Conservation (phyloP, 2,113 vertebrate genomes). For the Syngnathoides biaculeatus region DNA sequence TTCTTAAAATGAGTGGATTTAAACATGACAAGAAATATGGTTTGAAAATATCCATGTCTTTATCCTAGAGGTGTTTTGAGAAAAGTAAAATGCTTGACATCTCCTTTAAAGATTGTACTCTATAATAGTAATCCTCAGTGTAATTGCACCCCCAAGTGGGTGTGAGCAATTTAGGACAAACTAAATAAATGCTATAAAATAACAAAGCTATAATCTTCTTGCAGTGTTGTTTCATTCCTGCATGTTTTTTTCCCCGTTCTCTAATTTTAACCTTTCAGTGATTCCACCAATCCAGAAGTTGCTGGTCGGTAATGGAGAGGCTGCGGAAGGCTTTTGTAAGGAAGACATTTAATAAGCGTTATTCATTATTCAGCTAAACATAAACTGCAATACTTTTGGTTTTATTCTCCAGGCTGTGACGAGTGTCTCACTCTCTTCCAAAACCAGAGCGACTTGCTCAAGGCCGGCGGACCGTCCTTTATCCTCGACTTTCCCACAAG, state of each 20-base stretch:
- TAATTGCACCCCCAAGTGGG: background rate
- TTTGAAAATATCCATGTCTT: too few relatives aligned
- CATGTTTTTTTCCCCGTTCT: background rate
- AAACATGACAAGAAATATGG: too few relatives aligned
- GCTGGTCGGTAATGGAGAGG: constrained; percentile 49
- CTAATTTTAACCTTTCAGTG: constrained; percentile 8
- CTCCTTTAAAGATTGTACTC: too few relatives aligned
- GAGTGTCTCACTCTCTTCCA: constrained; percentile 74
- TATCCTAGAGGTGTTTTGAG: too few relatives aligned
- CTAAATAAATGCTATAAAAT: background rate
- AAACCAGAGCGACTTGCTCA: constrained; percentile 62
- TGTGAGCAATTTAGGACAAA: background rate
- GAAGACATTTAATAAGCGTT: background rate
- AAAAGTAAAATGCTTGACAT: too few relatives aligned
- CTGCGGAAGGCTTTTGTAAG: constrained; percentile 55
- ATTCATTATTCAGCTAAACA: too few relatives aligned
- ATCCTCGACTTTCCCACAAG: constrained; percentile 68
- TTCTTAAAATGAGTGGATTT: too few relatives aligned
- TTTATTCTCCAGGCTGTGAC: constrained; percentile 71
- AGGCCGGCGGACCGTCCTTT: constrained; percentile 66
- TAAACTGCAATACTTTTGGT: background rate
- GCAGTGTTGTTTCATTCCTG: background rate
- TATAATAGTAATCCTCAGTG: too few relatives aligned
- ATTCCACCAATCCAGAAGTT: constrained; percentile 54
- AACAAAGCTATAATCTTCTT: background rate